phyloP scores from a whole-genome alignment of 2,113 vertebrate genomes.

The Psilopogon haemacephalus region DNA sequence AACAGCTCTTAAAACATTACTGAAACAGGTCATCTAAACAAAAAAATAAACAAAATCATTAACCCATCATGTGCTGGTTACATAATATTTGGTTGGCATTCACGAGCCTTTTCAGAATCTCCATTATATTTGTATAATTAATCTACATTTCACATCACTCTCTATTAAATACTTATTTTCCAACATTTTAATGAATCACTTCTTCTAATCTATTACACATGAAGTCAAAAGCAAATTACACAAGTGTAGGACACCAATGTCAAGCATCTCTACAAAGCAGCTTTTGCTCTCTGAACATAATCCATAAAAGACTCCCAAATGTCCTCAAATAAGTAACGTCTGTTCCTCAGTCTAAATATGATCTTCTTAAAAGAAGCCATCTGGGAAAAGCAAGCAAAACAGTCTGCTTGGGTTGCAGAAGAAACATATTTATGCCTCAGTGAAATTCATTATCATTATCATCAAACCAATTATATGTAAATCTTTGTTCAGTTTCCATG shows the following conservation, averaged over 20 bases:
- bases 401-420: background rate
- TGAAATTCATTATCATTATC: background rate
- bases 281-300: background rate
- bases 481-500: background rate
- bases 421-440: background rate
- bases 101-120: background rate
- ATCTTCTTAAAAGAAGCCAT: constrained; percentile 46
- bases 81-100: background rate
- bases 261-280: background rate
- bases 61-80: background rate
- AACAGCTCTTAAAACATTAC: background rate
- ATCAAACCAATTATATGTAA: background rate
- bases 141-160: background rate
- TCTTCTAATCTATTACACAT: background rate
- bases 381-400: constrained; percentile 18
- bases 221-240: background rate
- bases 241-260: background rate
- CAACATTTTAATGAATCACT: background rate
- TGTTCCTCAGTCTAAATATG: constrained; percentile 35
- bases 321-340: constrained; percentile 40
- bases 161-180: background rate
- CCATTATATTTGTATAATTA: background rate
- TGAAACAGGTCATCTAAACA: background rate
- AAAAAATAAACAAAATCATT: background rate
- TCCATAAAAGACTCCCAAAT: constrained; percentile 31